Percentiles rank a stretch among this genome's conserved stretches.
Conservation (phyloP, 2,797 vertebrate genomes). For the Myotis planiceps region DNA sequence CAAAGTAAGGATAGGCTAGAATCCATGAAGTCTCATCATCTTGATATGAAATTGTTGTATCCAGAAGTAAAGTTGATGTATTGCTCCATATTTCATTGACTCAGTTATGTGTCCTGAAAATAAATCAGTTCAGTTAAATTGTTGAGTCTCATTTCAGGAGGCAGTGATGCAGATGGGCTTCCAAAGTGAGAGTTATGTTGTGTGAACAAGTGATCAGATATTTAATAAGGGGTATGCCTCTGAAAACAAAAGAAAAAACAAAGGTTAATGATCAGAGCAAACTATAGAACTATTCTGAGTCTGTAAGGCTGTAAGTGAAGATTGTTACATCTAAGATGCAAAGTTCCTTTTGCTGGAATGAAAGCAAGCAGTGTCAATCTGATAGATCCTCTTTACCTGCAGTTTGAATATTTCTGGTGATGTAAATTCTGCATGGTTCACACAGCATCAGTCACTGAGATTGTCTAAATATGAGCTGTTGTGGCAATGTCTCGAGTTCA, state of each 20-base stretch:
- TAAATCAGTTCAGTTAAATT: background rate
- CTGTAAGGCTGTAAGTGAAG: background rate
- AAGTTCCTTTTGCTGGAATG: background rate
- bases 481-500: background rate
- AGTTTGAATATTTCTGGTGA: background rate
- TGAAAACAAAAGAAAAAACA: background rate
- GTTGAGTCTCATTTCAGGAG: background rate
- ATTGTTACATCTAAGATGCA: background rate
- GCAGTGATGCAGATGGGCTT: background rate
- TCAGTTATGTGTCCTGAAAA: background rate
- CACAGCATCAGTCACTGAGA: background rate
- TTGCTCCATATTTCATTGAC: background rate
- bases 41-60: background rate
- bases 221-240: background rate
- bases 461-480: background rate
- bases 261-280: background rate
- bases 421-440: background rate
- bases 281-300: background rate
- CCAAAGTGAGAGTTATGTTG: background rate
- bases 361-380: background rate
- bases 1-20: background rate
- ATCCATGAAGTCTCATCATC: background rate
- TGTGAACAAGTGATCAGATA: background rate
- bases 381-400: background rate
- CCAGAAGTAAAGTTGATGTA: background rate